A percentile compares a stretch with the other conserved stretches of the same genome.
Conservation (phyloP, 2,797 vertebrate species). For the Crypturellus tataupa region DNA sequence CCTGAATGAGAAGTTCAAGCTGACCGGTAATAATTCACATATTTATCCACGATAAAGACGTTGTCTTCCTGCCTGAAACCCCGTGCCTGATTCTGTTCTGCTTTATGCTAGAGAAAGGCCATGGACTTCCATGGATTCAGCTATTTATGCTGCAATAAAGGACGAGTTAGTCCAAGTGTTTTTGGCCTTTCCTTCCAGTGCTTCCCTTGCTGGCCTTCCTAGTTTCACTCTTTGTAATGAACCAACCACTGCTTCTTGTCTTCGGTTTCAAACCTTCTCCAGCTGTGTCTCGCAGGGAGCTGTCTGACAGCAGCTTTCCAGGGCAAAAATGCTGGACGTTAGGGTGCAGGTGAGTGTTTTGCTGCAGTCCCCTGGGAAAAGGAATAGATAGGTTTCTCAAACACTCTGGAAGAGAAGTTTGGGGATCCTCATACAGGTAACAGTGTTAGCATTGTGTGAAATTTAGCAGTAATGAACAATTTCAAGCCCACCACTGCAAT, state of each 20-base stretch:
- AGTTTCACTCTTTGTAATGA: not conserved
- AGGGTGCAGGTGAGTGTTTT: not conserved
- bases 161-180: not conserved
- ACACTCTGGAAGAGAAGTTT: not conserved
- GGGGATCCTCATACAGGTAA: not conserved
- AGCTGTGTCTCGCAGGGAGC: not conserved
- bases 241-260: not conserved
- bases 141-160: not conserved
- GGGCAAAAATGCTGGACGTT: not conserved
- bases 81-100: not conserved
- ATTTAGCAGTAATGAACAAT: not conserved
- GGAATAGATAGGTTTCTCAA: not conserved
- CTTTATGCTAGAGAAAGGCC: not conserved
- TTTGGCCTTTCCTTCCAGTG: not conserved
- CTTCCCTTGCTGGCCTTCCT: not conserved
- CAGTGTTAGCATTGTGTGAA: not conserved
- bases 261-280: not conserved
- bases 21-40: not conserved
- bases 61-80: not conserved
- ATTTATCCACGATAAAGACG: not conserved
- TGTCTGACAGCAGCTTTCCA: not conserved
- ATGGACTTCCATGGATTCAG: not conserved
- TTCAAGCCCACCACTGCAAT: slow-evolving; percentile 32
- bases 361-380: not conserved
- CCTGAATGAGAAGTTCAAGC: not conserved